Conservation (phyloP, 2,797 vertebrate species). For the Crotalus adamanteus region DNA sequence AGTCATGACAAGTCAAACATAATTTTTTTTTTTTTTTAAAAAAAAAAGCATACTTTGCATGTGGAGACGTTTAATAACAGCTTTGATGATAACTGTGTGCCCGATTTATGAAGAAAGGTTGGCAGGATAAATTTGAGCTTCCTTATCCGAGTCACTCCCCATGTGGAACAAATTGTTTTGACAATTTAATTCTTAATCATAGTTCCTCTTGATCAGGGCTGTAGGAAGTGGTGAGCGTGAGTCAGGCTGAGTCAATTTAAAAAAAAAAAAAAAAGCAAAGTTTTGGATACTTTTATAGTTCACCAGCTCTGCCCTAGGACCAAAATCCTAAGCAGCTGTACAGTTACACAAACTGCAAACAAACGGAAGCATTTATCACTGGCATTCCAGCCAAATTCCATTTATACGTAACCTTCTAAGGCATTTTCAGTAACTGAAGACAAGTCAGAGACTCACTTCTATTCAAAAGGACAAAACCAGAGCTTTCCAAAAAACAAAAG, state of each 20-base stretch:
- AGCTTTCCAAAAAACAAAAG: slow-evolving; percentile 13
- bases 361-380: slow-evolving; percentile 28
- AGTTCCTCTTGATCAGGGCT: not conserved
- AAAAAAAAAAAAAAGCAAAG: not conserved
- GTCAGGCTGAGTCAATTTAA: slow-evolving; percentile 10
- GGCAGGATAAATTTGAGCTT: not conserved
- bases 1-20: not conserved
- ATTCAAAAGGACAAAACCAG: slow-evolving; percentile 14
- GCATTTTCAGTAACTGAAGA: not conserved
- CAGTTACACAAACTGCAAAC: not conserved
- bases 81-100: not conserved
- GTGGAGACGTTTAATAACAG: not conserved
- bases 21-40: not conserved
- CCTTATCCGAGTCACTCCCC: not conserved
- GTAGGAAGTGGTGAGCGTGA: not conserved
- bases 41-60: not conserved
- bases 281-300: not conserved
- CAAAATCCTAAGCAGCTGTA: not conserved
- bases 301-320: not conserved
- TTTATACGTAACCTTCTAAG: slow-evolving; percentile 20
- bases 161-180: slow-evolving; percentile 2
- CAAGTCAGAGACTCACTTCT: slow-evolving; percentile 29
- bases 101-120: not conserved
- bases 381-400: slow-evolving; percentile 39
- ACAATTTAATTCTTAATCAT: slow-evolving; percentile 20